Conservation (phyloP, 2,113 vertebrate species). For the Leucosticte australis region DNA sequence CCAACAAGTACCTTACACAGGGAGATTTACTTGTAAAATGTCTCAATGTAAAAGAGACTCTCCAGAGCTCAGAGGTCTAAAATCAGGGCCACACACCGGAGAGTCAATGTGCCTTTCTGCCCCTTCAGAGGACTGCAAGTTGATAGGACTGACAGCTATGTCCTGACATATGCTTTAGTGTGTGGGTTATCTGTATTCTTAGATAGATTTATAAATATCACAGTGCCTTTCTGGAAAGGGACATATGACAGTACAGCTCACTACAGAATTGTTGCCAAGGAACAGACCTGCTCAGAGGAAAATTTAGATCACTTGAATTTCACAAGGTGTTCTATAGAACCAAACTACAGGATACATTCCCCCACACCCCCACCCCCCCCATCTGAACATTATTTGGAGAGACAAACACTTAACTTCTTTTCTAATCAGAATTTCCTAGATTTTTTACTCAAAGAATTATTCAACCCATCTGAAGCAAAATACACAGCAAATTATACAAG, state of each 20-base stretch:
- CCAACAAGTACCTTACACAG: neutral
- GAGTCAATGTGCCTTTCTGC: neutral
- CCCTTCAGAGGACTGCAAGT: neutral
- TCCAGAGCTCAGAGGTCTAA: neutral
- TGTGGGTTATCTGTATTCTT: constrained; percentile 60
- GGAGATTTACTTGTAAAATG: neutral
- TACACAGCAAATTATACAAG: neutral
- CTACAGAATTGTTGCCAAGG: constrained; percentile 30
- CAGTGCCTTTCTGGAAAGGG: constrained; percentile 40
- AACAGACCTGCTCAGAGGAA: constrained; percentile 47
- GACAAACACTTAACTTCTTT: neutral
- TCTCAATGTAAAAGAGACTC: neutral
- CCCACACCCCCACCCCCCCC: neutral
- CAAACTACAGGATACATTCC: neutral
- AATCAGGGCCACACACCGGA: neutral
- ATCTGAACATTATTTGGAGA: neutral
- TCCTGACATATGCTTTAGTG: constrained; percentile 48
- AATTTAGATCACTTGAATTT: constrained; percentile 35
- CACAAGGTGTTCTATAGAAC: constrained; percentile 30
- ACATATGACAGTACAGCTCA: constrained; percentile 47
- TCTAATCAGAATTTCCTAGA: neutral
- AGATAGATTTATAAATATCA: constrained; percentile 50
- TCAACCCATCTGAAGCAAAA: neutral
- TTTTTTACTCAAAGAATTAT: neutral
- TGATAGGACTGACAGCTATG: constrained; percentile 38